phyloP scores from a whole-genome alignment of 2,113 vertebrate species.

The Entelurus aequoreus region DNA sequence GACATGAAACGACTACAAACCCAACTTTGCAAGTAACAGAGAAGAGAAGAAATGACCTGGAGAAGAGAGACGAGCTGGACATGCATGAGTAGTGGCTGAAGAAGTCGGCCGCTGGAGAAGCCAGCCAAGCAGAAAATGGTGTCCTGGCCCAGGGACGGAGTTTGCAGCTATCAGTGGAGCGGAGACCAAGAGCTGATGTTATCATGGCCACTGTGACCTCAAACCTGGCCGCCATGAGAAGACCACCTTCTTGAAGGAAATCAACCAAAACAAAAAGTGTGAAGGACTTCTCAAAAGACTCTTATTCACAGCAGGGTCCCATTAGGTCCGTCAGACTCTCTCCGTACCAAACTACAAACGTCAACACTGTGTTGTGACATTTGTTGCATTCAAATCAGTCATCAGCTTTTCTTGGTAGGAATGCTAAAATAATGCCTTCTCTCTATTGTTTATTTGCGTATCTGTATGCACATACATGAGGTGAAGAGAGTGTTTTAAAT shows the following conservation, averaged over 20 bases:
- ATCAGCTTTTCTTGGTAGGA: not conserved
- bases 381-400: not conserved
- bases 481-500: not conserved
- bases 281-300: no score
- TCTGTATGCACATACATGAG: not conserved
- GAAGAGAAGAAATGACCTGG: constrained; percentile 1
- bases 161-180: not conserved
- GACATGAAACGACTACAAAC: not conserved
- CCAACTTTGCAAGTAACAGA: not conserved
- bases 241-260: not conserved
- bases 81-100: not conserved
- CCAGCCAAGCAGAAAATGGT: constrained; percentile 9
- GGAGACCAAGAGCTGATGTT: not conserved
- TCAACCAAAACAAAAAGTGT: not conserved
- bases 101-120: not conserved
- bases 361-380: not conserved
- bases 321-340: no score
- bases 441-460: not conserved
- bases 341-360: constrained; percentile 1
- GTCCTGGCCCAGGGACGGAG: constrained; percentile 1
- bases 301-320: no score
- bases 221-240: not conserved
- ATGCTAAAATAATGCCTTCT: not conserved
- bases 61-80: not conserved
- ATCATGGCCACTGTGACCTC: constrained; percentile 2